Percentiles rank a stretch among this genome's conserved stretches.
Evolutionary conservation across 2,888 invertebrate genomes (phyloP).

Genomic region (Pyrgus malvae): DNA sequence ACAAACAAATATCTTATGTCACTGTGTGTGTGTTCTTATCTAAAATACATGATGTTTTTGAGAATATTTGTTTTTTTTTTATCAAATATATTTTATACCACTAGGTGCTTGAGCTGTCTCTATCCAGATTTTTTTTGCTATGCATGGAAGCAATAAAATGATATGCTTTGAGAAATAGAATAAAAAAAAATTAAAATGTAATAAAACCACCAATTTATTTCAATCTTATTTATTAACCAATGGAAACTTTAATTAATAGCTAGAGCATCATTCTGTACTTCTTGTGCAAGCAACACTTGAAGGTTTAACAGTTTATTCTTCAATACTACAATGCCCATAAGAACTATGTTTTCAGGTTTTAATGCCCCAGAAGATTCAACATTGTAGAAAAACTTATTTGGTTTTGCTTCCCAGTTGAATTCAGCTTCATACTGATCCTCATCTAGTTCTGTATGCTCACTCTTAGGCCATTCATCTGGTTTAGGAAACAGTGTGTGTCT

Average conservation of each 20-base stretch:
- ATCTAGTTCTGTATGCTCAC: conserved; percentile 96
- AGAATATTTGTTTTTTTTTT: too few relatives aligned
- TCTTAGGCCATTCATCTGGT: conserved; percentile 99
- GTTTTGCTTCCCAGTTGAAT: conserved; percentile 96
- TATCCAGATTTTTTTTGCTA: too few relatives aligned
- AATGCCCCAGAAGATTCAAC: conserved; percentile 97
- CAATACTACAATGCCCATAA: conserved; percentile 95
- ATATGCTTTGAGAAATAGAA: neutral
- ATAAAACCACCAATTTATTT: neutral
- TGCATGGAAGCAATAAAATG: too few relatives aligned
- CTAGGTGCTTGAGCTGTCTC: too few relatives aligned
- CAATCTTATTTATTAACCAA: neutral
- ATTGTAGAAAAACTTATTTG: conserved; percentile 98
- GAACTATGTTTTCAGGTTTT: conserved; percentile 97
- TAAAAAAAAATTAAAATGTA: neutral
- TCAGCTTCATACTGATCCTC: conserved; percentile 96
- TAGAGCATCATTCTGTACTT: conserved; percentile 91
- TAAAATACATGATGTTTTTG: too few relatives aligned
- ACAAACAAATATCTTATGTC: too few relatives aligned
- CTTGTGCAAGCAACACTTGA: conserved; percentile 95
- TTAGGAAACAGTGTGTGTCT: conserved; percentile 97
- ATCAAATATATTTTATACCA: too few relatives aligned
- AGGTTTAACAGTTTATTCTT: conserved; percentile 98
- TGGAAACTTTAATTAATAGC: conserved; percentile 80
- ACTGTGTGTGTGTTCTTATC: too few relatives aligned